phyloP scores from a whole-genome alignment of 2,888 invertebrate genomes.

The Drosophila testacea region DNA sequence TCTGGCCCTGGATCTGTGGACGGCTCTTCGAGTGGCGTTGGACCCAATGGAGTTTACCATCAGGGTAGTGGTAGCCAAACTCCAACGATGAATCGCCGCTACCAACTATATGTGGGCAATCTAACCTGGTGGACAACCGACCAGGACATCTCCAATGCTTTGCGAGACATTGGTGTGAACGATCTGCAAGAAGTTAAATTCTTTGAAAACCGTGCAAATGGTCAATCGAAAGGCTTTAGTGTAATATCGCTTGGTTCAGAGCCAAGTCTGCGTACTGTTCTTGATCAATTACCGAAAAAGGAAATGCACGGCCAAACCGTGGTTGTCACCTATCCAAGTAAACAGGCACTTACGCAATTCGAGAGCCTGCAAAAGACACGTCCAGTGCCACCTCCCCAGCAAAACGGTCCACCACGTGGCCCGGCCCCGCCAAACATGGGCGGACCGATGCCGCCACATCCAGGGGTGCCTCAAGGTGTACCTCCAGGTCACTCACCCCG shows the following conservation, averaged over 20 bases:
- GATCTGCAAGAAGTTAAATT: constrained; percentile 99
- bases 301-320: constrained; percentile 98
- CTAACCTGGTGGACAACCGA: constrained; percentile 99
- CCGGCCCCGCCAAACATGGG: constrained; percentile 84
- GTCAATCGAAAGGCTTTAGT: constrained; percentile 99
- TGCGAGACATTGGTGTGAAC: constrained; percentile 93
- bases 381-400: constrained; percentile 90
- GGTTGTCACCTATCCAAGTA: constrained; percentile 97
- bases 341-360: constrained; percentile 94
- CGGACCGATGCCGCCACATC: constrained; percentile 85
- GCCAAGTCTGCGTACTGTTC: constrained; percentile 93
- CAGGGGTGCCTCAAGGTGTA: constrained; percentile 84
- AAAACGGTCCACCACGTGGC: constrained; percentile 86
- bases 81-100: constrained; percentile 91
- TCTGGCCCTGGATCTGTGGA: constrained; percentile 87
- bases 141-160: constrained; percentile 96
- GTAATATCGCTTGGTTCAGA: constrained; percentile 97
- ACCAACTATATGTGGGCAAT: constrained; percentile 98
- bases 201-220: constrained; percentile 99
- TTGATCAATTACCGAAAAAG: constrained; percentile 97
- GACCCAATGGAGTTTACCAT: constrained; percentile 91
- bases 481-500: constrained; percentile 86
- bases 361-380: constrained; percentile 97
- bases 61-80: constrained; percentile 89
- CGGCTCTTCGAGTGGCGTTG: constrained; percentile 86